phyloP scores from a whole-genome alignment of 2,888 invertebrate genomes.

The Odontocerum albicorne region DNA sequence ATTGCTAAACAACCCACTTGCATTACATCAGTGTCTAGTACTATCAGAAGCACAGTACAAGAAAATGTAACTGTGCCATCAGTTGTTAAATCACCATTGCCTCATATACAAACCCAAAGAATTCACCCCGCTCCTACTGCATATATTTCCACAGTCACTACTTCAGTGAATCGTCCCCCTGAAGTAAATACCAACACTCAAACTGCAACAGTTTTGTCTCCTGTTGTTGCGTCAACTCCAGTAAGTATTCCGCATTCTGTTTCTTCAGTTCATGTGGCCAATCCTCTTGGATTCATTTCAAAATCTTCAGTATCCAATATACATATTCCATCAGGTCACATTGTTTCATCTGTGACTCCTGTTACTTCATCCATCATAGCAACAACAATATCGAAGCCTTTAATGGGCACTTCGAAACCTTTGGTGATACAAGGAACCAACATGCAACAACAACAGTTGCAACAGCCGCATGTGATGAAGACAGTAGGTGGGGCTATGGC shows the following conservation, averaged over 20 bases:
- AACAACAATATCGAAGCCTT: no score
- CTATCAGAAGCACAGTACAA: conserved; percentile 1
- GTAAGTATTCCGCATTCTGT: no score
- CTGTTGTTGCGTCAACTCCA: conserved; percentile 10
- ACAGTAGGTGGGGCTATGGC: conserved; percentile 33
- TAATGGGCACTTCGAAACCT: not conserved
- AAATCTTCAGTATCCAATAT: no score
- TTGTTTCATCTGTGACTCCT: no score
- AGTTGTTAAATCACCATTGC: conserved; percentile 24
- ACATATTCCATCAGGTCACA: no score
- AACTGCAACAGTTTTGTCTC: not conserved
- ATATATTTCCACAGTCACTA: not conserved
- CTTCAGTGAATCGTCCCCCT: no score
- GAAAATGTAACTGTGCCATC: conserved; percentile 14
- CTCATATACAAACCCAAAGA: conserved; percentile 23
- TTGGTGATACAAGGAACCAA: not conserved
- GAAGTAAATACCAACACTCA: not conserved
- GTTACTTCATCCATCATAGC: no score
- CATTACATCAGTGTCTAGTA: conserved; percentile 12
- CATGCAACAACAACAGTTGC: not conserved
- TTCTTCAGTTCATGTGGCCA: no score
- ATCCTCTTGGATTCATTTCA: no score
- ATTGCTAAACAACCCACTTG: conserved; percentile 9
- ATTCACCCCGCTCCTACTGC: conserved; percentile 6
- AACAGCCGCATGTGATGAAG: conserved; percentile 30